Evolutionary conservation across 1,140 invertebrate species (phyloP), one percentile per base, ranked within the genome.

Genomic region (Polypedilum vanderplanki): DNA sequence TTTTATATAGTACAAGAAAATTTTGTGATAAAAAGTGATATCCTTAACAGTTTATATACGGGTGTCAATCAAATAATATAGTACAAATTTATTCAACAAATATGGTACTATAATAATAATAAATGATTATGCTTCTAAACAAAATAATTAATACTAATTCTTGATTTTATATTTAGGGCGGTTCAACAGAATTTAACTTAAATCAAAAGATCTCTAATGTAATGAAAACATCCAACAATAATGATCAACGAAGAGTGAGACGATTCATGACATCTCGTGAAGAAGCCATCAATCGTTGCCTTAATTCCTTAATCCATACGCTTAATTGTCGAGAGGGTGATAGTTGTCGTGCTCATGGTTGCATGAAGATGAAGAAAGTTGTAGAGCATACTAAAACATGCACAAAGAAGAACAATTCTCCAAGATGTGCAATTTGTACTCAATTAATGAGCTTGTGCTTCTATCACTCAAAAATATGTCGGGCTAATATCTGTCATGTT

Each of bases 391-490:
- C 65, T 7, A 70, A 70, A 12, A 70, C 20, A 20, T 70, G 65
- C 10, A n/a, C 65, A 8, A 70, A 70, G 65, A 70, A 18, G 9
- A 57, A 57, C 12, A 57, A 57, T n/a, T 70, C 9, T 70, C 17
- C n/a, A 18, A 18, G 65, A 70, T 70, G 65, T 70, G 9, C 65
- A 70, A 70, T 70, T 22, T 70, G 65, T 20, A 70, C 17, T 20
- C 65, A 70, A 70, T 12, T 70, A 9, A 70, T 70, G 17, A 22
- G 9, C 9, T 70, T 70, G 10, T 70, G 65, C 20, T 70, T 18
- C 65, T 22, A 70, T 70, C 65, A 70, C 17, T 70, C 65, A 18
- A 70, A 70, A 70, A 20, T 22, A 70, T 70, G 65, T 18, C 65
- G 65, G 20, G 17, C 17, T 7, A n/a, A 22, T 22, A 17, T 70